Base-by-base conservation (phyloP, 2,113 vertebrate species). In the Amblyornis subalaris region DNA sequence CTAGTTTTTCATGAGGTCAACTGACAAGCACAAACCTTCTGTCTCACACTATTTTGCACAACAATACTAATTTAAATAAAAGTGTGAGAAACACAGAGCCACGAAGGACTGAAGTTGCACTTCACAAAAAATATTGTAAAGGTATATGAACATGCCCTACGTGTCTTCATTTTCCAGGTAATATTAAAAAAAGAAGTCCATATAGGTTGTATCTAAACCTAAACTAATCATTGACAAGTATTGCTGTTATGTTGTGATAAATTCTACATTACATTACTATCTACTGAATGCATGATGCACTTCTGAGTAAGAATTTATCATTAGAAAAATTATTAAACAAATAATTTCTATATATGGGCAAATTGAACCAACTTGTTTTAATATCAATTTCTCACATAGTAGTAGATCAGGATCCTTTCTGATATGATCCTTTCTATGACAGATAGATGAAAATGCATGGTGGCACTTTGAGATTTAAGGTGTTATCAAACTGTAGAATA, bases 401-500 rank as follows among this genome's bases (percentile, higher is more conserved):
- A 92, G 58, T 87, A 89, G 3, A 35, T 87, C 26, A 60, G 57
- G 26, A 64, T 81, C 24, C 7, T 62, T 96, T 95, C 35, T 95
- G 45, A 89, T 42, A 75, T 45, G 38, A 89, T 62, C 64, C 29
- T 54, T 92, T 33, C 9, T 44, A 31, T 62, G 84, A 89, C 21
- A 96, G 89, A 89, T 51, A 24, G 79, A 95, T 94, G 72, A 95
- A 97, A 93, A 96, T 54, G 69, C 42, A 91, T 66, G 74, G 44
- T 55, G 35, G 25, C 83, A 93, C 53, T 93, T 93, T n/a, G 48
- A 74, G 78, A 95, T 95, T 96, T 95, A 95, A 97, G 83, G 76
- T 94, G 38, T 91, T 95, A 95, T 92, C 95, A 96, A 82, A 95
- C 54, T 42, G 45, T 26, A 86, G 66, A 96, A 95, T 71, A 94